Evolutionary conservation across 2,797 vertebrate species (phyloP), one percentile per base, ranked within the genome.

Genomic region (Aplochiton taeniatus): DNA sequence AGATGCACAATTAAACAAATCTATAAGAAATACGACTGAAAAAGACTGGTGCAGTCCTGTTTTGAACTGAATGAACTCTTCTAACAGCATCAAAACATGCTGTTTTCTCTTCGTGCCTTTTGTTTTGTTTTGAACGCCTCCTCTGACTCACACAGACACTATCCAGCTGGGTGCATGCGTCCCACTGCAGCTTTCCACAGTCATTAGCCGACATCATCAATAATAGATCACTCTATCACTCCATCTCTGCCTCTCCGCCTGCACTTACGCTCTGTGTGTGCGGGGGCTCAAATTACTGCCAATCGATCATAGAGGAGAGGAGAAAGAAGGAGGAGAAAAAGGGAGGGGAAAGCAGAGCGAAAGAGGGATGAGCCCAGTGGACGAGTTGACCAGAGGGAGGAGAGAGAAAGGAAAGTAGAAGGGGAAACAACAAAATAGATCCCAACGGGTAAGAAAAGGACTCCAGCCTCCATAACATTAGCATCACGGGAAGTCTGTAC

Each of bases 191-290:
- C 85, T 84, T 84, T 92, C 83, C 73, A 81, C 66, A 79, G 83
- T 90, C 90, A 91, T 93, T 92, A 92, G 85, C 69, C 67, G 87
- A 61, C 86, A 90, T 89, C 90, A 91, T 93, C 89, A 93, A 93
- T 94, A 91, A 93, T 93, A 90, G 71, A 93, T 92, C 81, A 74
- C 76, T 82, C 84, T 78, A 84, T 90, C 89, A 65, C 74, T 85
- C 88, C 81, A 85, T 88, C 84, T 78, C 84, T 75, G 69, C 78
- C 52, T 77, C 75, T 74, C 88, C 69, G 70, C 69, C 72, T 87
- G 88, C 90, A 93, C 90, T 93, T 92, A 91, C 87, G 83, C 71
- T 76, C 68, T 44, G 67, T 59, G 73, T 76, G 80, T 80, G 78
- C 58, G 45, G 65, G 71, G 85, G 85, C 87, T 92, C 89, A 47